phyloP scores from a whole-genome alignment of 2,888 invertebrate species.

The Cryptophagus acutangulus region DNA sequence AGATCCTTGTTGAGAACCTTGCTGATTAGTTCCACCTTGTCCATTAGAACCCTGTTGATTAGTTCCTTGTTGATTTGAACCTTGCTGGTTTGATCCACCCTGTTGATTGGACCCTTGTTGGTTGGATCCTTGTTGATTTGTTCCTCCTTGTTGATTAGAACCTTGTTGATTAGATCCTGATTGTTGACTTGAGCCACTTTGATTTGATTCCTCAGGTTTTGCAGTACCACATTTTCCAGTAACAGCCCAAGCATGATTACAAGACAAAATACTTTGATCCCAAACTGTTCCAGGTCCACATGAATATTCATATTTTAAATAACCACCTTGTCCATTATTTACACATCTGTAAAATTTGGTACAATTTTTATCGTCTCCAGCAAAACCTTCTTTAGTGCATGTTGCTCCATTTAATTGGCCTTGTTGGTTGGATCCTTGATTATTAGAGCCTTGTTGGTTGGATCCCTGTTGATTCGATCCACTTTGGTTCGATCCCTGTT shows the following conservation, averaged over 20 bases:
- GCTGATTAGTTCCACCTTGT: constrained; percentile 14
- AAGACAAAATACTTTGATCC: constrained; percentile 63
- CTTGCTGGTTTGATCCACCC: constrained; percentile 15
- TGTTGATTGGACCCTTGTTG: constrained; percentile 44
- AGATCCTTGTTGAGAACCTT: constrained; percentile 11
- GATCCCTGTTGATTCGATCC: constrained; percentile 8
- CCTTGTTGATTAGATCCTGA: constrained; percentile 12
- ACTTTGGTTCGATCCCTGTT: too few relatives aligned
- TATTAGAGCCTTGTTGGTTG: constrained; percentile 14
- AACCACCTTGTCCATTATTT: constrained; percentile 55
- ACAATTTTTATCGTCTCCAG: constrained; percentile 63
- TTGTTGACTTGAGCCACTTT: constrained; percentile 2
- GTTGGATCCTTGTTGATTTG: constrained; percentile 30
- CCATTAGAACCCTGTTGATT: constrained; percentile 24
- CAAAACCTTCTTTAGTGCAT: constrained; percentile 64
- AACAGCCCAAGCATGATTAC: constrained; percentile 66
- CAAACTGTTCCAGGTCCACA: constrained; percentile 75
- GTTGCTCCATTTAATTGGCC: constrained; percentile 31
- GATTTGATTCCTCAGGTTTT: background rate
- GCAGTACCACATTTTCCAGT: constrained; percentile 24
- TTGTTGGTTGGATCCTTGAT: constrained; percentile 14
- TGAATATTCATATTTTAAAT: constrained; percentile 62
- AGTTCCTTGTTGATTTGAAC: constrained; percentile 11
- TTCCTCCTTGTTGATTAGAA: constrained; percentile 22
- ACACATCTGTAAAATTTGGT: constrained; percentile 74